A percentile compares a stretch with the other conserved stretches of the same genome.
Conservation (phyloP, 2,888 invertebrate genomes). For the Apamea monoglypha region DNA sequence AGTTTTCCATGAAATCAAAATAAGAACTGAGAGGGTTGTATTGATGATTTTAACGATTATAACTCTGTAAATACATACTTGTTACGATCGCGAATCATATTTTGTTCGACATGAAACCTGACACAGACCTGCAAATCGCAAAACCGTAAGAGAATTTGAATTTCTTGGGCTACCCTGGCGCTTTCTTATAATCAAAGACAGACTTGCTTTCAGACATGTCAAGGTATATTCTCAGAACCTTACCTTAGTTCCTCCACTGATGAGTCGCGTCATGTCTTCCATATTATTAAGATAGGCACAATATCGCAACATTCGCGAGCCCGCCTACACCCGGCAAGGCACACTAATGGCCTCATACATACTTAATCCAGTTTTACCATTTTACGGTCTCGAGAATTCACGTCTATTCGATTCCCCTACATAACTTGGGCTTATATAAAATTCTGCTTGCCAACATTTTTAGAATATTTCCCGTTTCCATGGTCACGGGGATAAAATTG, state of each 20-base stretch:
- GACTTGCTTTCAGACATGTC: not conserved
- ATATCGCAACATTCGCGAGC: constrained; percentile 47
- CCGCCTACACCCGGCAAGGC: constrained; percentile 37
- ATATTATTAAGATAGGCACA: constrained; percentile 39
- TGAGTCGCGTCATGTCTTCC: constrained; percentile 5
- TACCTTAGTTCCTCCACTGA: constrained; percentile 21
- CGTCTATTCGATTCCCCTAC: constrained; percentile 36
- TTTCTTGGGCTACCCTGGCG: too few species aligned
- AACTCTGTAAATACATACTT: too few species aligned
- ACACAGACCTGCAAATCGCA: too few species aligned
- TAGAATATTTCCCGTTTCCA: constrained; percentile 15
- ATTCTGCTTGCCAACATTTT: constrained; percentile 33
- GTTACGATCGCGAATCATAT: too few species aligned
- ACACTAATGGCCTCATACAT: constrained; percentile 74
- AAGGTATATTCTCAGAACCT: not conserved
- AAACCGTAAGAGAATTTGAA: too few species aligned
- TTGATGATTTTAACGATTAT: too few species aligned
- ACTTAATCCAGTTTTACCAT: constrained; percentile 70
- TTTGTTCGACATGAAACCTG: too few species aligned
- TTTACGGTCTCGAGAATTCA: constrained; percentile 60
- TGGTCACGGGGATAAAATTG: constrained; percentile 19
- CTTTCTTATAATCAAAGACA: not conserved
- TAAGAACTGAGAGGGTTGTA: too few species aligned
- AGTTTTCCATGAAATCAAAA: too few species aligned
- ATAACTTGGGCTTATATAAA: constrained; percentile 45